phyloP scores from a whole-genome alignment of 2,113 vertebrate species.

The Clarias magur region DNA sequence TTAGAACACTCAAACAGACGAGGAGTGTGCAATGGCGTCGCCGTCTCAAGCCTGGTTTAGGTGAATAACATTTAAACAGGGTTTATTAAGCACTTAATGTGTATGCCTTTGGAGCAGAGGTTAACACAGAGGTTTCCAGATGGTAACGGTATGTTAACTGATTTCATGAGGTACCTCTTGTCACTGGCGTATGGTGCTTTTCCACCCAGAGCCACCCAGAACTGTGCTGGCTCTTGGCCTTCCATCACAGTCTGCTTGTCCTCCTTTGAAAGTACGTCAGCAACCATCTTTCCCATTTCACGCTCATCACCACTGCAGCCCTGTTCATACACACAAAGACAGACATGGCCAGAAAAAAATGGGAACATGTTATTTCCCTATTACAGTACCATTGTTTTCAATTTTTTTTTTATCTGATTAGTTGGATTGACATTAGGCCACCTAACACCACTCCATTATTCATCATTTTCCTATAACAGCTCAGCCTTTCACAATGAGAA shows the following conservation, averaged over 20 bases:
- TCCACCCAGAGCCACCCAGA: conserved; percentile 87
- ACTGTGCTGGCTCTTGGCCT: conserved; percentile 85
- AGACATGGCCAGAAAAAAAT: background rate
- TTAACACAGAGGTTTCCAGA: background rate
- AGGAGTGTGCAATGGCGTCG: conserved; percentile 70
- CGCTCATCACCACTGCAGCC: conserved; percentile 89
- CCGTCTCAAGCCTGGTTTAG: conserved; percentile 75
- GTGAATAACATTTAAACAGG: background rate
- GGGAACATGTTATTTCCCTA: background rate
- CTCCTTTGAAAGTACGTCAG: conserved; percentile 77
- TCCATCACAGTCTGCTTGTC: conserved; percentile 86
- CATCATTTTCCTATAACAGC: background rate
- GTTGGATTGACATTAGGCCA: background rate
- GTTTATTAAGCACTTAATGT: background rate
- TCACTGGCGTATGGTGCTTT: conserved; percentile 83
- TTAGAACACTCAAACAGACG: conserved; percentile 92
- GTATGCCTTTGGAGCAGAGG: background rate
- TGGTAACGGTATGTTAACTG: background rate
- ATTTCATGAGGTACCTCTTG: conserved; percentile 73
- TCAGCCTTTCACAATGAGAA: background rate
- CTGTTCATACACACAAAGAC: conserved; percentile 59
- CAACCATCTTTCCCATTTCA: conserved; percentile 82
- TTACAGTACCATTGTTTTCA: background rate
- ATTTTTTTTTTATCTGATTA: background rate
- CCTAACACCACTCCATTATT: background rate